phyloP scores from a whole-genome alignment of 2,888 invertebrate species.

The Coleophora deauratella region DNA sequence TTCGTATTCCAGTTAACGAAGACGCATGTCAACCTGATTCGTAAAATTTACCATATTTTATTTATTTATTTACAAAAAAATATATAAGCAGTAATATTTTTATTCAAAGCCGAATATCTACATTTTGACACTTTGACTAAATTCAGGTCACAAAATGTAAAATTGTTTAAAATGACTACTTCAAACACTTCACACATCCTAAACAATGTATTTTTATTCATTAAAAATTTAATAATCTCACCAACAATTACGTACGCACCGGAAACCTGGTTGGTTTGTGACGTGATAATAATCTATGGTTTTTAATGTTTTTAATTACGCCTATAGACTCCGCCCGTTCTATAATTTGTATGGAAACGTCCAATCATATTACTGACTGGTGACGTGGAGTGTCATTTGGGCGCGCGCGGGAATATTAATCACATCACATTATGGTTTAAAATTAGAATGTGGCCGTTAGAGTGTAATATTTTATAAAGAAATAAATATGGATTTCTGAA shows the following conservation, averaged over 20 bases:
- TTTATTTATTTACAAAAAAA: too few relatives aligned
- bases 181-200: too few relatives aligned
- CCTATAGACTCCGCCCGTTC: constrained; percentile 53
- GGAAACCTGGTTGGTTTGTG: constrained; percentile 56
- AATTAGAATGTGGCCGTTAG: constrained; percentile 28
- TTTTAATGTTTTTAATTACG: constrained; percentile 67
- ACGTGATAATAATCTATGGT: constrained; percentile 56
- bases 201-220: constrained; percentile 24
- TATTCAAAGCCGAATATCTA: too few relatives aligned
- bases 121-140: too few relatives aligned
- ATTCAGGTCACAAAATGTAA: too few relatives aligned
- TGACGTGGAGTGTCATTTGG: constrained; percentile 54
- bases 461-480: constrained; percentile 26
- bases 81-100: too few relatives aligned
- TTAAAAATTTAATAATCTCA: constrained; percentile 36
- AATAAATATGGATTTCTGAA: too few relatives aligned
- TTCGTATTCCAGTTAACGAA: too few relatives aligned
- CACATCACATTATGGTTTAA: constrained; percentile 41
- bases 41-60: too few relatives aligned
- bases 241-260: constrained; percentile 45
- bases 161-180: too few relatives aligned
- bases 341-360: constrained; percentile 63
- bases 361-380: constrained; percentile 62
- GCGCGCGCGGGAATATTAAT: constrained; percentile 51
- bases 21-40: too few relatives aligned